These are phyloP conservation scores for Aelia acuminata DNA, from an alignment of 2,888 invertebrate genomes.

Conservation along the genomic window DNA sequence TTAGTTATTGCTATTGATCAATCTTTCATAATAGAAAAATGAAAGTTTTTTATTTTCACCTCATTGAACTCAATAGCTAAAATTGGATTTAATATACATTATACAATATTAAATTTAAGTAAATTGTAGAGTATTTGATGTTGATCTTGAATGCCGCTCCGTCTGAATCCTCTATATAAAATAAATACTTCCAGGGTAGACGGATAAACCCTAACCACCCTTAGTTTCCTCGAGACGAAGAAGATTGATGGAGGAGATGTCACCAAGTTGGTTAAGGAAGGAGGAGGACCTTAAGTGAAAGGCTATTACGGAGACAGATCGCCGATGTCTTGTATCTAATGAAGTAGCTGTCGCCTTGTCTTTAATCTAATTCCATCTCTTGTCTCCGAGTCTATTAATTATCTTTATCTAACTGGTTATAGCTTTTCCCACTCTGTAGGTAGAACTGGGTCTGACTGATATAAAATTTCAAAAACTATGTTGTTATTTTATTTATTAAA, in stretches of 20 bases:
- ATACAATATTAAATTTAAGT: too few relatives aligned
- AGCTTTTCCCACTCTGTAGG: too few relatives aligned
- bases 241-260: neutral
- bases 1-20: too few relatives aligned
- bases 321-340: neutral
- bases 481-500: too few relatives aligned
- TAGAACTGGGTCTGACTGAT: too few relatives aligned
- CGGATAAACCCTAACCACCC: neutral
- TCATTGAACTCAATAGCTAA: too few relatives aligned
- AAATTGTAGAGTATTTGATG: too few relatives aligned
- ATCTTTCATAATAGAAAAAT: too few relatives aligned
- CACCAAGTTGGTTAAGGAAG: neutral
- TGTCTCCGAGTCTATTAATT: constrained; percentile 3
- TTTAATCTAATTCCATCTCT: neutral
- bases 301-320: constrained; percentile 11
- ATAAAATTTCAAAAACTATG: too few relatives aligned
- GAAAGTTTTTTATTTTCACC: too few relatives aligned
- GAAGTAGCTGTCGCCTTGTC: neutral
- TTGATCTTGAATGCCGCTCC: neutral
- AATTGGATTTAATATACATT: too few relatives aligned
- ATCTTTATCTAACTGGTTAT: neutral
- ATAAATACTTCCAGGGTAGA: neutral
- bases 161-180: neutral
- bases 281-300: constrained; percentile 15
- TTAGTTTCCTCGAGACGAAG: neutral